phyloP scores from a whole-genome alignment of 1,140 invertebrate genomes.

The Bombus affinis region DNA sequence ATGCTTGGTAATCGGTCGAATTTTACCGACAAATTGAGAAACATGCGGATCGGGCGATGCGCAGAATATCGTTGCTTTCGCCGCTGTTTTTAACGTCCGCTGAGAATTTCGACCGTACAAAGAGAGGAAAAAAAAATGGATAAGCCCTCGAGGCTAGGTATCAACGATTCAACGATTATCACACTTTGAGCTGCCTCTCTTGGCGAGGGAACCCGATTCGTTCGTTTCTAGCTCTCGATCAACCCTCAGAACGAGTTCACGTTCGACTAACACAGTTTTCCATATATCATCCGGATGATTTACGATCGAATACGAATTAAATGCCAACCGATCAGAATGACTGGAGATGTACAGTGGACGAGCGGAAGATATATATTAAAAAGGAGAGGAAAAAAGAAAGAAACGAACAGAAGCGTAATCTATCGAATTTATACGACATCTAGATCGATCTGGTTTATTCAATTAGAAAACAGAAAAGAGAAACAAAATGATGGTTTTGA shows the following conservation, averaged over 20 bases:
- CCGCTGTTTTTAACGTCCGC: neutral
- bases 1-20: conserved; percentile 58
- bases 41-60: neutral
- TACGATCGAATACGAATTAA: neutral
- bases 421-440: neutral
- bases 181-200: conserved; percentile 32
- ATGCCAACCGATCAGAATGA: neutral
- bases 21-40: conserved; percentile 45
- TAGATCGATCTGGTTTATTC: conserved; percentile 22
- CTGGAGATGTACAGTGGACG: neutral
- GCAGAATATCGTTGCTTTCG: neutral
- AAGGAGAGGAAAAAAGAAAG: neutral
- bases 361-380: neutral
- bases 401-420: neutral
- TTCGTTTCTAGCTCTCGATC: neutral
- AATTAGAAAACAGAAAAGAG: neutral
- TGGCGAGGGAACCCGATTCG: conserved; percentile 21
- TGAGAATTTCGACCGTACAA: neutral
- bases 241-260: conserved; percentile 11
- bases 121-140: neutral
- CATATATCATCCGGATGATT: neutral
- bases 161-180: conserved; percentile 15
- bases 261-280: neutral
- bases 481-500: neutral
- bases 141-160: conserved; percentile 9